A percentile compares a stretch with the other conserved stretches of the same genome.
Evolutionary conservation across 2,113 vertebrate species (phyloP).

Genomic region (Aspidoscelis tigris): DNA sequence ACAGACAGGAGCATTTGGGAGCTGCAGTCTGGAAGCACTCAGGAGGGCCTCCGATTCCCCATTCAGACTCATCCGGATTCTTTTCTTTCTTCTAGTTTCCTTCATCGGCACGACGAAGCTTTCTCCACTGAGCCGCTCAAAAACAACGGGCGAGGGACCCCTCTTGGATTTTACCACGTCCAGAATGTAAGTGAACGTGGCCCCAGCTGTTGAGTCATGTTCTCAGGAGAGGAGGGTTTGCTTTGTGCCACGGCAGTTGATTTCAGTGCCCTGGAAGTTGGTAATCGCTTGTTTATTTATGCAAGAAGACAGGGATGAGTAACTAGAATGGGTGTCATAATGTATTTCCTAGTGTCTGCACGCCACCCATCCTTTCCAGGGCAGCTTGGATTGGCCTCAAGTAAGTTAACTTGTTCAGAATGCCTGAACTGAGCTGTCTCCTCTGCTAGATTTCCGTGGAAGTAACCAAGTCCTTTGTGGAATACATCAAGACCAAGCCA

Average conservation of each 20-base stretch:
- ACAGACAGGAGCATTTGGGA: too few relatives aligned
- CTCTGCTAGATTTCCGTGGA: constrained; percentile 90
- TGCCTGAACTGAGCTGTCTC: rapidly evolving
- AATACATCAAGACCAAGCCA: constrained; percentile 95
- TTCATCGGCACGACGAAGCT: constrained; percentile 97
- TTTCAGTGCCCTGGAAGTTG: too few relatives aligned
- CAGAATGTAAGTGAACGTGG: constrained; percentile 88
- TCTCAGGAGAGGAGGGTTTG: too few relatives aligned
- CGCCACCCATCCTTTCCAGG: background rate
- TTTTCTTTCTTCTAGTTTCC: constrained; percentile 81
- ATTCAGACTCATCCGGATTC: background rate
- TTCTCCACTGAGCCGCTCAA: constrained; percentile 98
- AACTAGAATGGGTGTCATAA: background rate
- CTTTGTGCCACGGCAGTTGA: too few relatives aligned
- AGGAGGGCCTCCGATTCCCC: too few relatives aligned
- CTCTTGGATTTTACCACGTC: constrained; percentile 96
- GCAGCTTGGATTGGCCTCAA: background rate
- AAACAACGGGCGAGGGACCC: constrained; percentile 91
- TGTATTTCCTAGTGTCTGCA: background rate
- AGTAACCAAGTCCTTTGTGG: constrained; percentile 95
- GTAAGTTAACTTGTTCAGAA: background rate
- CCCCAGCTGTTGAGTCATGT: background rate
- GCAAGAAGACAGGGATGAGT: background rate
- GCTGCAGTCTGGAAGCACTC: too few relatives aligned
- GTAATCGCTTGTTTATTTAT: too few relatives aligned